These are phyloP conservation scores for Folsomia candida DNA, from an alignment of 2,888 invertebrate genomes.

Conservation along the genomic window DNA sequence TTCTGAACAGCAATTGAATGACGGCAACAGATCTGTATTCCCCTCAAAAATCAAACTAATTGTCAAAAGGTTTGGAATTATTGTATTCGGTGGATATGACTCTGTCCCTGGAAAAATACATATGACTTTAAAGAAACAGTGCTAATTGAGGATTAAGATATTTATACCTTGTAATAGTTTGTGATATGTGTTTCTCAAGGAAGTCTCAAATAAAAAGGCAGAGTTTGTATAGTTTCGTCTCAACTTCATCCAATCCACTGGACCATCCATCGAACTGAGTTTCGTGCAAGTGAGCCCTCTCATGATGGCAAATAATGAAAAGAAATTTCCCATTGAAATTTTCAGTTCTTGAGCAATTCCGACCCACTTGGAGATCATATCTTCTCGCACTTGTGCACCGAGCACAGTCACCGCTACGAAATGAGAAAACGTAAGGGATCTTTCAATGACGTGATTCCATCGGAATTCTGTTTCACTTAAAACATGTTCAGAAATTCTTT, in stretches of 20 bases:
- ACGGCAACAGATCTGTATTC: conserved; percentile 35
- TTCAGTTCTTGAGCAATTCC: conserved; percentile 44
- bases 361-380: conserved; percentile 47
- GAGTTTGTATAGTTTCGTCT: conserved; percentile 42
- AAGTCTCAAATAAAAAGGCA: conserved; percentile 47
- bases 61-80: conserved; percentile 43
- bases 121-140: not conserved
- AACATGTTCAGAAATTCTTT: conserved; percentile 30
- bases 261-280: conserved; percentile 39
- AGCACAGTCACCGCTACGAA: conserved; percentile 44
- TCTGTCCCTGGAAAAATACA: conserved; percentile 35
- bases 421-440: conserved; percentile 43
- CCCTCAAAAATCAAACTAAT: conserved; percentile 44
- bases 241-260: conserved; percentile 46
- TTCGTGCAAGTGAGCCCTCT: conserved; percentile 41
- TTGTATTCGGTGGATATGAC: conserved; percentile 46
- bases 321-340: conserved; percentile 46
- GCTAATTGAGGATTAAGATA: not conserved
- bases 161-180: conserved; percentile 43
- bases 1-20: conserved; percentile 22
- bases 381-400: conserved; percentile 35
- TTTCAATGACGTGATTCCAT: conserved; percentile 46
- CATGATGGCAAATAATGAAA: conserved; percentile 48
- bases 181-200: conserved; percentile 39
- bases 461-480: conserved; percentile 40